Evolutionary conservation across 2,113 vertebrate genomes (phyloP).

Genomic region (Acinonyx jubatus): DNA sequence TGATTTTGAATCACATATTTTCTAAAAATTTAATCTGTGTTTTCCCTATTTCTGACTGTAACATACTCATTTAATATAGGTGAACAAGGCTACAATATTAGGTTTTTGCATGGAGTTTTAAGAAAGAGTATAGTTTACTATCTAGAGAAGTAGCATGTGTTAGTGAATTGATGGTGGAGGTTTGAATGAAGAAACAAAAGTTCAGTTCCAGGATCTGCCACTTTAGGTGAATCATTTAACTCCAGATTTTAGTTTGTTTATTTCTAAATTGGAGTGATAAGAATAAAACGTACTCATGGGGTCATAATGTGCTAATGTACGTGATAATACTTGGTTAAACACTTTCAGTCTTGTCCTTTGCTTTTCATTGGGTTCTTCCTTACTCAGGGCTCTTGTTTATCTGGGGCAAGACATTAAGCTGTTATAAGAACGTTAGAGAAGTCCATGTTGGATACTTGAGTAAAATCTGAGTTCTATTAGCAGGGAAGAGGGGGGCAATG

Average conservation of each 20-base stretch:
- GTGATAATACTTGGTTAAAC: not conserved
- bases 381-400: not conserved
- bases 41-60: not conserved
- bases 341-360: not conserved
- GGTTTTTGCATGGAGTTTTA: conserved; percentile 19
- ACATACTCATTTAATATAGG: not conserved
- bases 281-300: not conserved
- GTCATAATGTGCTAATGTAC: not conserved
- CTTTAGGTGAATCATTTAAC: not conserved
- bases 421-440: not conserved
- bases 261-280: conserved; percentile 29
- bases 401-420: not conserved
- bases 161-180: not conserved
- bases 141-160: not conserved
- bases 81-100: not conserved
- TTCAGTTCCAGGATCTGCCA: not conserved
- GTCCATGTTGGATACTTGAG: not conserved
- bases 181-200: not conserved
- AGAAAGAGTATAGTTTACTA: not conserved
- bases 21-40: not conserved
- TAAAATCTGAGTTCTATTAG: conserved; percentile 9
- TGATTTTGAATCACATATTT: not conserved
- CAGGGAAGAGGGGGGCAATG: not conserved
- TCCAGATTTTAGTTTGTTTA: not conserved
- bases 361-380: not conserved